Conservation (phyloP, 2,113 vertebrate genomes). For the Furnarius figulus region DNA sequence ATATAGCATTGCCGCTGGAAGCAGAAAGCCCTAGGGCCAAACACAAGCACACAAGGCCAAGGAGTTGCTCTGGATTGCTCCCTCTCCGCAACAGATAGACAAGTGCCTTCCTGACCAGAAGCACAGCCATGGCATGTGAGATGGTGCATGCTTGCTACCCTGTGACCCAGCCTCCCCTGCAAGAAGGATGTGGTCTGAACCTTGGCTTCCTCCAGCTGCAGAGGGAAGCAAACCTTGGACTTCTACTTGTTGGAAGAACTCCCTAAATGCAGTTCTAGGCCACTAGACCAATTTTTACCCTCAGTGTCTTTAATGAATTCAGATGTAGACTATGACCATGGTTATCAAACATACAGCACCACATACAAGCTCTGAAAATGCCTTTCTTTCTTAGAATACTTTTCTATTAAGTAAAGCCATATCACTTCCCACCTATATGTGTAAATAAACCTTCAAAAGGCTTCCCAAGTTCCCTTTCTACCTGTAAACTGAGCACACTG, state of each 20-base stretch:
- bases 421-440: background rate
- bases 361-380: background rate
- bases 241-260: background rate
- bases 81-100: background rate
- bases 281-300: background rate
- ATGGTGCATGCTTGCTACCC: background rate
- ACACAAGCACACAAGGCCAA: accelerated
- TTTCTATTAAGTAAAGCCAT: background rate
- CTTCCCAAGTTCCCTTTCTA: background rate
- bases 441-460: background rate
- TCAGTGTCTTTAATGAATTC: background rate
- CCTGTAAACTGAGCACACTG: background rate
- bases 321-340: background rate
- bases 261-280: background rate
- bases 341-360: background rate
- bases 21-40: background rate
- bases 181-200: background rate
- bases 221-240: background rate
- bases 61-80: background rate
- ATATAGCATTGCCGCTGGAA: background rate
- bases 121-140: background rate
- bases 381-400: background rate
- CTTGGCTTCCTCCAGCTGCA: background rate
- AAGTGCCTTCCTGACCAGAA: background rate
- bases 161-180: background rate